These are phyloP conservation scores for Solen grandis DNA, from an alignment of 1,140 invertebrate genomes.

Conservation along the genomic window DNA sequence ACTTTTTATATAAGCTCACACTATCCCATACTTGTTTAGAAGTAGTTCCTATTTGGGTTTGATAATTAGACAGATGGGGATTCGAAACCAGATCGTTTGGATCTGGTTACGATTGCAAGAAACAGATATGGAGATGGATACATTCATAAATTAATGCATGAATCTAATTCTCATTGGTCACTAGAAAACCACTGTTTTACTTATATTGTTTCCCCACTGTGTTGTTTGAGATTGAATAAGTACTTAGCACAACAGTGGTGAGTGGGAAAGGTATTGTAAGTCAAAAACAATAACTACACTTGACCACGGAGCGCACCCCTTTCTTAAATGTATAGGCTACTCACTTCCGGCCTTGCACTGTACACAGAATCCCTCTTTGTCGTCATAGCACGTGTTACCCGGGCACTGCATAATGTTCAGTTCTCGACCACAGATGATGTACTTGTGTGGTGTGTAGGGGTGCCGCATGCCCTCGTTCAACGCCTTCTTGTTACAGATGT, in stretches of 20 bases:
- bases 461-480: constrained; percentile 26
- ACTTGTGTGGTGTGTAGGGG: constrained; percentile 52
- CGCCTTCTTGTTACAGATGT: constrained; percentile 40
- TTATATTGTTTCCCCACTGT: background rate
- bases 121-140: no score
- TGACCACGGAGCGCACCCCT: background rate
- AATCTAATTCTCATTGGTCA: background rate
- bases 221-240: no score
- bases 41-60: no score
- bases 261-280: background rate
- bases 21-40: no score
- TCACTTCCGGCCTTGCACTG: constrained; percentile 38
- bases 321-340: background rate
- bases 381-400: constrained; percentile 44
- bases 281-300: background rate
- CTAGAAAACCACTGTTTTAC: background rate
- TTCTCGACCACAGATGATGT: constrained; percentile 49
- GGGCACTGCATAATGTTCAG: constrained; percentile 52
- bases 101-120: no score
- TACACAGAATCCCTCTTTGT: constrained; percentile 23
- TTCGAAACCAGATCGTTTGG: no score
- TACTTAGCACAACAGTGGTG: no score
- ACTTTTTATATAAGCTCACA: no score
- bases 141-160: background rate
- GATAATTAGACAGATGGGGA: no score